Conservation (phyloP, 2,113 vertebrate species). For the Gnathochromis pfefferi region DNA sequence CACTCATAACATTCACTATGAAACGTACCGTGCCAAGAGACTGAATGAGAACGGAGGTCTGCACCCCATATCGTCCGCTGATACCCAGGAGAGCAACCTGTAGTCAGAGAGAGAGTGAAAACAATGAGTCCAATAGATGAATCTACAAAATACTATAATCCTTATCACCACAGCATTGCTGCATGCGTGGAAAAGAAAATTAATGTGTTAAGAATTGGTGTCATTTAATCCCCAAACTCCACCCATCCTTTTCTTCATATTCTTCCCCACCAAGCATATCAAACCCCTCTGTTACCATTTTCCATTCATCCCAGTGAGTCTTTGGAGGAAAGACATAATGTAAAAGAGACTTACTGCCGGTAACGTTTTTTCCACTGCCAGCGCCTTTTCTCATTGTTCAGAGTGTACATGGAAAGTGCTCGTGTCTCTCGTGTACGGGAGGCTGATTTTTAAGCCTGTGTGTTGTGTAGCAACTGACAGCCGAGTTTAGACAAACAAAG, state of each 20-base stretch:
- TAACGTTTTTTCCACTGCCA: conserved; percentile 4
- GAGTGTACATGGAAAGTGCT: background rate
- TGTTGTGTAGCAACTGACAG: background rate
- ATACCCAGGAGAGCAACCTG: conserved; percentile 85
- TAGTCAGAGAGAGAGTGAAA: conserved; percentile 59
- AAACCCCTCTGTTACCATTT: background rate
- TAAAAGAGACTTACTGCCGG: conserved; percentile 1
- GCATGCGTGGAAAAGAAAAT: conserved; percentile 52
- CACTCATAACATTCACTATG: conserved; percentile 97
- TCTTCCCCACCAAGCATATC: background rate
- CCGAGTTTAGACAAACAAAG: background rate
- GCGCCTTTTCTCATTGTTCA: background rate
- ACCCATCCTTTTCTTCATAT: background rate
- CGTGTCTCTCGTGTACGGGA: background rate
- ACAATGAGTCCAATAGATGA: conserved; percentile 12
- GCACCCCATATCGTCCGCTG: conserved; percentile 80
- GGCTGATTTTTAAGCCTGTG: background rate
- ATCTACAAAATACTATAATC: background rate
- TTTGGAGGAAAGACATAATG: background rate
- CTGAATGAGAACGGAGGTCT: conserved; percentile 92
- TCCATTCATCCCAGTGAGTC: background rate
- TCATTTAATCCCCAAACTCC: conserved; percentile 3
- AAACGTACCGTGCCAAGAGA: conserved; percentile 93
- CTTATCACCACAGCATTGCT: conserved; percentile 27
- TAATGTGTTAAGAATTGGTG: conserved; percentile 30